phyloP scores from a whole-genome alignment of 2,888 invertebrate genomes.

The Ypsolopha scabrella region DNA sequence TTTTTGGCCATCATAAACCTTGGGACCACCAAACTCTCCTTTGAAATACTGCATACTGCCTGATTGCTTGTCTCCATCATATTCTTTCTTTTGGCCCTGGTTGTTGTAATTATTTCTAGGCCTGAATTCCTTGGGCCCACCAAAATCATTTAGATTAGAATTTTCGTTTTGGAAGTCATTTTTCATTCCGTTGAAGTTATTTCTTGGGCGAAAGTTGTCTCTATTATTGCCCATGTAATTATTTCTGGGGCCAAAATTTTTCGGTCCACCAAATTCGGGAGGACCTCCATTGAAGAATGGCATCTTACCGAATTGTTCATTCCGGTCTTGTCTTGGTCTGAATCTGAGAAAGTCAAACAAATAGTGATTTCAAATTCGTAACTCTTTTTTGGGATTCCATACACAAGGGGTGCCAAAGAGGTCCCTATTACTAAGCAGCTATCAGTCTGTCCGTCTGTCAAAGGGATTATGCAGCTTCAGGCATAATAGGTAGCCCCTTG shows the following conservation, averaged over 20 bases:
- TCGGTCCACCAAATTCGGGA: conserved; percentile 64
- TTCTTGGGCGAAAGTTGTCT: conserved; percentile 58
- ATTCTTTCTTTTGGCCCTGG: conserved; percentile 42
- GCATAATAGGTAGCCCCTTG: too few relatives aligned
- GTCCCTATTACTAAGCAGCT: too few relatives aligned
- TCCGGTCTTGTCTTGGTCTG: conserved; percentile 74
- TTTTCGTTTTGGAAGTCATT: conserved; percentile 53
- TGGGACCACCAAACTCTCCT: conserved; percentile 60
- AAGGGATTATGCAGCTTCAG: too few relatives aligned
- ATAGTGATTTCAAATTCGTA: not conserved
- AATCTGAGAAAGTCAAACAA: conserved; percentile 36
- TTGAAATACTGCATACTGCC: conserved; percentile 57
- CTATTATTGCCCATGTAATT: conserved; percentile 39
- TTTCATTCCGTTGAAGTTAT: conserved; percentile 60
- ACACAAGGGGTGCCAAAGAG: too few relatives aligned
- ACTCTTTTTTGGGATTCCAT: too few relatives aligned
- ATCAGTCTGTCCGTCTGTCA: too few relatives aligned
- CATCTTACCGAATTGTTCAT: conserved; percentile 74
- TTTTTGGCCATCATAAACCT: conserved; percentile 26
- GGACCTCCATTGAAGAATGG: conserved; percentile 48
- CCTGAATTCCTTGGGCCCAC: conserved; percentile 56
- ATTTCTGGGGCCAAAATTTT: conserved; percentile 58
- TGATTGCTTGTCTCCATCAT: conserved; percentile 42
- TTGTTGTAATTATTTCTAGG: conserved; percentile 56
- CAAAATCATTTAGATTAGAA: conserved; percentile 55